Evolutionary conservation across 2,888 invertebrate genomes (phyloP).

Genomic region (Aproaerema taeniolella): DNA sequence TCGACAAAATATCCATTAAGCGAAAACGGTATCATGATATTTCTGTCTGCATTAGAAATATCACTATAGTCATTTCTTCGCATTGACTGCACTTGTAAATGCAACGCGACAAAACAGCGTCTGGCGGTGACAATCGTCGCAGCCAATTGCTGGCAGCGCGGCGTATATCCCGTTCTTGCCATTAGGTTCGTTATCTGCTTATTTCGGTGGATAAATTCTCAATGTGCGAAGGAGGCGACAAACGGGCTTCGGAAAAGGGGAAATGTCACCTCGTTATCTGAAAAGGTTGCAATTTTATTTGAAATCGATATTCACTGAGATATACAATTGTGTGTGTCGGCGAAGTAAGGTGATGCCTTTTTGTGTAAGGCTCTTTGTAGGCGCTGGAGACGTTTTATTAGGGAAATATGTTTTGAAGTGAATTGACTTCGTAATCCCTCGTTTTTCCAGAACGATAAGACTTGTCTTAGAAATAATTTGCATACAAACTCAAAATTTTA

Average conservation of each 20-base stretch:
- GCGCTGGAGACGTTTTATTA: constrained; percentile 9
- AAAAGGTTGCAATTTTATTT: constrained; percentile 78
- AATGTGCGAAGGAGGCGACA: constrained; percentile 59
- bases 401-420: constrained; percentile 2
- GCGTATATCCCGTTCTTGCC: constrained; percentile 41
- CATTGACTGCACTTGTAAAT: too few relatives aligned
- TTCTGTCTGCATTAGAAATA: too few relatives aligned
- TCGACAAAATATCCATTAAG: too few relatives aligned
- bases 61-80: too few relatives aligned
- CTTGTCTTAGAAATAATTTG: too few relatives aligned
- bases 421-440: not conserved
- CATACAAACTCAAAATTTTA: too few relatives aligned
- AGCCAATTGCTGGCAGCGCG: constrained; percentile 50
- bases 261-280: constrained; percentile 75
- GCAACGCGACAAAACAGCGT: too few relatives aligned
- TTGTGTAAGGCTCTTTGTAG: constrained; percentile 29
- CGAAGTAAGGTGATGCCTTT: constrained; percentile 31
- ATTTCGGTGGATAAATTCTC: constrained; percentile 74
- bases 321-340: constrained; percentile 40
- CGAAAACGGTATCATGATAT: too few relatives aligned
- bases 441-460: too few relatives aligned
- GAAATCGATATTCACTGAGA: constrained; percentile 74
- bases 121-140: too few relatives aligned
- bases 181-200: constrained; percentile 74
- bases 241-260: constrained; percentile 64